phyloP scores from a whole-genome alignment of 2,797 vertebrate species.

The Sandelia bainsii region DNA sequence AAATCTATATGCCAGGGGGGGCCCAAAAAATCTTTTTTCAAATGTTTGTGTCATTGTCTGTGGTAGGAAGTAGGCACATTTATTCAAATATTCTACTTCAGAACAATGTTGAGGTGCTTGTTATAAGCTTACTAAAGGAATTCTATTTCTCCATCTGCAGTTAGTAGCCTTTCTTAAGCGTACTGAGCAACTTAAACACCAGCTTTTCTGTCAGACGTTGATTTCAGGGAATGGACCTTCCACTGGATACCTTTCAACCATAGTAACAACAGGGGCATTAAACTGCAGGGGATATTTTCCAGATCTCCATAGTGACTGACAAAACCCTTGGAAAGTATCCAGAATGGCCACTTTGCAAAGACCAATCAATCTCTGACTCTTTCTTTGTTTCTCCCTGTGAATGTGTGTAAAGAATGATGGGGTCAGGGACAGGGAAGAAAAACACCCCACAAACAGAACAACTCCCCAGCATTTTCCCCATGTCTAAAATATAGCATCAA shows the following conservation, averaged over 20 bases:
- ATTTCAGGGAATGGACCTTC: constrained; percentile 41
- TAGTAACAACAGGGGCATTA: constrained; percentile 71
- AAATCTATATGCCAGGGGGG: constrained; percentile 26
- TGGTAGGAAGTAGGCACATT: too few species aligned
- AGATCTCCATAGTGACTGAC: constrained; percentile 77
- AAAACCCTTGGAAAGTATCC: constrained; percentile 78
- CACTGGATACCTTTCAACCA: constrained; percentile 66
- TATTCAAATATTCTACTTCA: too few species aligned
- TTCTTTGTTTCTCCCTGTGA: constrained; percentile 44
- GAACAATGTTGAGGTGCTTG: too few species aligned
- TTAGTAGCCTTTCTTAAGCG: constrained; percentile 17
- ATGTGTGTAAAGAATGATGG: constrained; percentile 28
- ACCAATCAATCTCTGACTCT: constrained; percentile 47
- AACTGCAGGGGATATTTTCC: constrained; percentile 69
- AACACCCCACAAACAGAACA: constrained; percentile 24
- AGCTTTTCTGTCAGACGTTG: constrained; percentile 17
- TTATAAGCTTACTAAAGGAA: background rate
- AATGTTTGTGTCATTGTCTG: too few species aligned
- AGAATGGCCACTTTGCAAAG: constrained; percentile 67
- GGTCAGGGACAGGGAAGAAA: constrained; percentile 42
- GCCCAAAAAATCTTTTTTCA: constrained; percentile 18
- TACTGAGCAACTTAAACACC: background rate
- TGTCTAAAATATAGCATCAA: constrained; percentile 14
- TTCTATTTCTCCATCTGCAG: background rate
- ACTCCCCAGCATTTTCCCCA: constrained; percentile 14